Evolutionary conservation across 2,113 vertebrate species (phyloP).

Genomic region (Rhegmatorhina hoffmannsi): DNA sequence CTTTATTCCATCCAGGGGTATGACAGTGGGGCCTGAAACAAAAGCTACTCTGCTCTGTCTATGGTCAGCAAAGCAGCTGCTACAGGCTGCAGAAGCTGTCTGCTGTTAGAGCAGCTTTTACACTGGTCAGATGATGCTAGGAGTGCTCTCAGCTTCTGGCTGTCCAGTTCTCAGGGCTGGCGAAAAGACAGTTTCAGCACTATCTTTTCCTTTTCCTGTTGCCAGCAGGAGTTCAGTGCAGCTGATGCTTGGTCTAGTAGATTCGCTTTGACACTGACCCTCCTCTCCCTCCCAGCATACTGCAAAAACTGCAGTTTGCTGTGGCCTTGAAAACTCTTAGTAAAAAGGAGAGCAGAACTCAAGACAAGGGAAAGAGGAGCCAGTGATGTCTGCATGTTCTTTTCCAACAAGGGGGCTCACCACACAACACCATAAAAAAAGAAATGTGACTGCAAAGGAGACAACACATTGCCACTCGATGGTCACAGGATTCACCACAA

Average conservation of each 20-base stretch:
- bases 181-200: neutral
- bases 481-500: slow-evolving; percentile 1
- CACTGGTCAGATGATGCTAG: neutral
- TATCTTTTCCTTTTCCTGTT: neutral
- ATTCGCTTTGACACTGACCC: neutral
- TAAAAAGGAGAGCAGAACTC: neutral
- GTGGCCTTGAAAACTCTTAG: neutral
- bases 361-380: neutral
- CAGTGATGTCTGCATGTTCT: neutral
- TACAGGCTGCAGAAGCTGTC: neutral
- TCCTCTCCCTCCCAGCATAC: neutral
- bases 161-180: neutral
- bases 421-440: neutral
- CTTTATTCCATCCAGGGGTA: neutral
- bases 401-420: neutral
- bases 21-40: neutral
- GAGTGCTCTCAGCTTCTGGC: neutral
- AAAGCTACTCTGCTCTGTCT: neutral
- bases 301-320: neutral
- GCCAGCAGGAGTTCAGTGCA: neutral
- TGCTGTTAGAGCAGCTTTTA: neutral
- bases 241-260: neutral
- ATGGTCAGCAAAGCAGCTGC: slow-evolving; percentile 13
- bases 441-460: neutral
- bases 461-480: neutral